Conservation (phyloP, 2,113 vertebrate genomes). For the Callaeas wilsoni region DNA sequence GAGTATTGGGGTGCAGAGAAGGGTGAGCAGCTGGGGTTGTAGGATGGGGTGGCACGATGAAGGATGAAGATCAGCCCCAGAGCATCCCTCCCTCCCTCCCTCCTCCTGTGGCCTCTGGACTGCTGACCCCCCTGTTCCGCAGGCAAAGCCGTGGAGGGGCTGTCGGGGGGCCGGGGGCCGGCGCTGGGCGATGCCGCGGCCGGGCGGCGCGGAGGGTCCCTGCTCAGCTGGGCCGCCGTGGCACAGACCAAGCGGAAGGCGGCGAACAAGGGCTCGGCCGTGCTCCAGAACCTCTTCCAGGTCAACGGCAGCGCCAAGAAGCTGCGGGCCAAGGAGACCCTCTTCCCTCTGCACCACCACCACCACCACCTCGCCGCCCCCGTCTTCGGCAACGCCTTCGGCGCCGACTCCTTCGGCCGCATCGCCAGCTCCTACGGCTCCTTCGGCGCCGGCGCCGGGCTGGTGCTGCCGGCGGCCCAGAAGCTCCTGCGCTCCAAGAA, state of each 20-base stretch:
- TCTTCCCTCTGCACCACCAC: constrained; percentile 72
- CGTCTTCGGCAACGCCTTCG: constrained; percentile 90
- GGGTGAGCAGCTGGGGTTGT: not conserved
- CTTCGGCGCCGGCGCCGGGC: constrained; percentile 73
- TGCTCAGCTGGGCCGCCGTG: constrained; percentile 83
- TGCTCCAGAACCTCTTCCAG: constrained; percentile 84
- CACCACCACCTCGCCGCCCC: constrained; percentile 69
- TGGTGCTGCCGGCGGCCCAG: constrained; percentile 72
- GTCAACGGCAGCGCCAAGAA: constrained; percentile 82
- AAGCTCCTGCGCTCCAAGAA: constrained; percentile 79
- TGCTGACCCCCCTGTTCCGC: not conserved
- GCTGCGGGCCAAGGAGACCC: constrained; percentile 76
- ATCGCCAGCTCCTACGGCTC: constrained; percentile 91
- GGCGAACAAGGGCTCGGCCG: constrained; percentile 62
- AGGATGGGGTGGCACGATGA: rapidly evolving
- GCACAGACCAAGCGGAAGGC: constrained; percentile 80
- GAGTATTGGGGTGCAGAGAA: not conserved
- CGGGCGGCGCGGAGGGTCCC: constrained; percentile 56
- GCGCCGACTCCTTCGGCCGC: constrained; percentile 93
- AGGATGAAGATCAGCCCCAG: not conserved
- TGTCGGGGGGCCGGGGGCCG: constrained; percentile 78
- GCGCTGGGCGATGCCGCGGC: not conserved
- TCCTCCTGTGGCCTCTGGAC: rapidly evolving
- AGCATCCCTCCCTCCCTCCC: rapidly evolving
- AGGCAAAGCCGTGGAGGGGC: constrained; percentile 82